Evolutionary conservation across 1,140 invertebrate species (phyloP).

Genomic region (Heliconius eleuchia): DNA sequence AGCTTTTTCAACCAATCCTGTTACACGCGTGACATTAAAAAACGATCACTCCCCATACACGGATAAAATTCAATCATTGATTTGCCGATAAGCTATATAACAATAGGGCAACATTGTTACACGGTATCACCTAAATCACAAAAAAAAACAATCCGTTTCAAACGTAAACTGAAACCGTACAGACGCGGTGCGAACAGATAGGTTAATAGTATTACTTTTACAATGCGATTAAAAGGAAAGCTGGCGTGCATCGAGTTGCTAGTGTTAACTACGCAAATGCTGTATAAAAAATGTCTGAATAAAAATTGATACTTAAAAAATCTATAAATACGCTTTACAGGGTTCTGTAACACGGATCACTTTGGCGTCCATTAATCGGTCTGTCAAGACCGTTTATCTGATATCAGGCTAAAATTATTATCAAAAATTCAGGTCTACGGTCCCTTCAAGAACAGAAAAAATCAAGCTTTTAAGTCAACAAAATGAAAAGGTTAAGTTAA

Average conservation of each 20-base stretch:
- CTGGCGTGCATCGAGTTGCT: conserved; percentile 1
- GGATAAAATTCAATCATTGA: background rate
- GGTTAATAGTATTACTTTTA: conserved; percentile 11
- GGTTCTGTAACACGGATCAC: too few species aligned
- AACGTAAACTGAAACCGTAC: conserved; percentile 11
- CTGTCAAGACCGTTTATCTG: too few species aligned
- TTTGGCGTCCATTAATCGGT: too few species aligned
- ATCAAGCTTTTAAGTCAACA: too few species aligned
- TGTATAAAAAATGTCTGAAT: background rate
- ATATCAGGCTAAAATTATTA: too few species aligned
- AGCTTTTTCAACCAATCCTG: background rate
- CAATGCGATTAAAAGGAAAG: conserved; percentile 13
- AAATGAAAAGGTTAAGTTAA: too few species aligned
- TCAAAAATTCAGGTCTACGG: too few species aligned
- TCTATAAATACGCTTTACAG: too few species aligned
- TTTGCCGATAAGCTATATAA: too few species aligned
- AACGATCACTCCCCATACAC: too few species aligned
- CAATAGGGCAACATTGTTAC: background rate
- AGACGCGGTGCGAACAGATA: conserved; percentile 9
- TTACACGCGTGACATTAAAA: too few species aligned
- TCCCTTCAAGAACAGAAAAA: too few species aligned
- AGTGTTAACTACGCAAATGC: background rate
- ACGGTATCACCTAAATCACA: background rate
- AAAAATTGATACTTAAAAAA: background rate
- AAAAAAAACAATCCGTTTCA: background rate